These are phyloP conservation scores for Lasioglossum zephyrum DNA, from an alignment of 2,888 invertebrate genomes.

Conservation along the genomic window DNA sequence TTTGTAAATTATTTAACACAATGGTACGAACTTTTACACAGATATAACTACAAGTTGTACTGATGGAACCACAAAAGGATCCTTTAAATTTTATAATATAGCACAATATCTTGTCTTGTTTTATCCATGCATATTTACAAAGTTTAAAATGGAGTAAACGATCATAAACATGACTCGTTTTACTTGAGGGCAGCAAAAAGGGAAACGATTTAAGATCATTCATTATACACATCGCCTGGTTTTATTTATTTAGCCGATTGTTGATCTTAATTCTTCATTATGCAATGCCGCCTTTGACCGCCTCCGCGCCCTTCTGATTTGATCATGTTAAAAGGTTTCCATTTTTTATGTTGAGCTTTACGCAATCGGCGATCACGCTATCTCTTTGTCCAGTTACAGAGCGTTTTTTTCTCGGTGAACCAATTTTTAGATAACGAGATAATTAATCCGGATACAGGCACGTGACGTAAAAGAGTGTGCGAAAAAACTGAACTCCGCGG, in stretches of 20 bases:
- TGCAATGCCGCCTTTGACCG: neutral
- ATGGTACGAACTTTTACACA: neutral
- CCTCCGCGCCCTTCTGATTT: neutral
- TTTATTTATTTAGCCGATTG: neutral
- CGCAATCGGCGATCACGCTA: neutral
- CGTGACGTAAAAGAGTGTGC: neutral
- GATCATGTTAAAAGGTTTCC: neutral
- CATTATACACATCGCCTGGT: neutral
- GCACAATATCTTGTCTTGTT: neutral
- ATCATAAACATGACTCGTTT: neutral
- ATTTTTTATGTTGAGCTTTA: neutral
- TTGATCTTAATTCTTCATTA: neutral
- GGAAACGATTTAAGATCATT: neutral
- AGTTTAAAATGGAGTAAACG: neutral
- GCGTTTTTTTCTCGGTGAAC: neutral
- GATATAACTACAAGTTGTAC: no score
- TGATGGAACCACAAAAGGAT: neutral
- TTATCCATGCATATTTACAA: neutral
- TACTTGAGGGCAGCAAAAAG: neutral
- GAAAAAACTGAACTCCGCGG: neutral
- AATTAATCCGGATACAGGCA: neutral
- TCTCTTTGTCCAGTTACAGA: neutral
- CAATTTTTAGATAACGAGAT: slow-evolving; percentile 15
- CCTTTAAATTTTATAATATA: neutral
- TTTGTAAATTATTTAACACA: neutral